These are phyloP conservation scores for Peucedramus taeniatus DNA, from an alignment of 2,113 vertebrate genomes.

Conservation along the genomic window DNA sequence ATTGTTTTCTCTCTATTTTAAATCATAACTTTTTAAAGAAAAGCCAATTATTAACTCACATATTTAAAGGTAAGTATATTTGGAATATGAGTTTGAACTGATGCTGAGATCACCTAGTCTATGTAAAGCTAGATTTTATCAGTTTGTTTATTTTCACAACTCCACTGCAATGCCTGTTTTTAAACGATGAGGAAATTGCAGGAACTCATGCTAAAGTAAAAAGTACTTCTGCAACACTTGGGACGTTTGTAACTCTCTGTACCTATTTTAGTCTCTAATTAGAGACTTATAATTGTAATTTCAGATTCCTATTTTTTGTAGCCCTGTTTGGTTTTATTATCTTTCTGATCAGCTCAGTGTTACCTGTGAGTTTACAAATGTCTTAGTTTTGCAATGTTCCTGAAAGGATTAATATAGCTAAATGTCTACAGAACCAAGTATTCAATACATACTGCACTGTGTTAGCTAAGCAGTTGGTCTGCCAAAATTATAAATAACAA, in stretches of 20 bases:
- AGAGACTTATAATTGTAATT: not conserved
- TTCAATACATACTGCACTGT: not conserved
- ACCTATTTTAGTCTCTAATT: not conserved
- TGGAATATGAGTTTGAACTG: not conserved
- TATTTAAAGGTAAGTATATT: not conserved
- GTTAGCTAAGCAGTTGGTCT: not conserved
- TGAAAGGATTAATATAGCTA: not conserved
- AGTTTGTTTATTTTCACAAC: not conserved
- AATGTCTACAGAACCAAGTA: not conserved
- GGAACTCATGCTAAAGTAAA: not conserved
- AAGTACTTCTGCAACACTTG: not conserved
- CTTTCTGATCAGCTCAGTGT: not conserved
- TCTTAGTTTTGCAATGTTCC: not conserved
- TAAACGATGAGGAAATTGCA: not conserved
- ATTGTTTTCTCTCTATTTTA: not conserved
- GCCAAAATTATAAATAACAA: not conserved
- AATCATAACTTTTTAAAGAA: not conserved
- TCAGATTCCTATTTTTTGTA: not conserved
- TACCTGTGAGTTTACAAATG: not conserved
- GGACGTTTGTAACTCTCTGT: not conserved
- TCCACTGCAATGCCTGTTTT: not conserved
- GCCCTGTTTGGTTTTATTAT: not conserved
- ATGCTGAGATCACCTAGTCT: not conserved
- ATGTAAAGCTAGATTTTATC: not conserved
- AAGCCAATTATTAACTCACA: not conserved